Percentiles rank a stretch among this genome's conserved stretches.
These are phyloP conservation scores for Hydrocynus forskahlii DNA, from an alignment of 2,797 vertebrate species.

Conservation along the genomic window DNA sequence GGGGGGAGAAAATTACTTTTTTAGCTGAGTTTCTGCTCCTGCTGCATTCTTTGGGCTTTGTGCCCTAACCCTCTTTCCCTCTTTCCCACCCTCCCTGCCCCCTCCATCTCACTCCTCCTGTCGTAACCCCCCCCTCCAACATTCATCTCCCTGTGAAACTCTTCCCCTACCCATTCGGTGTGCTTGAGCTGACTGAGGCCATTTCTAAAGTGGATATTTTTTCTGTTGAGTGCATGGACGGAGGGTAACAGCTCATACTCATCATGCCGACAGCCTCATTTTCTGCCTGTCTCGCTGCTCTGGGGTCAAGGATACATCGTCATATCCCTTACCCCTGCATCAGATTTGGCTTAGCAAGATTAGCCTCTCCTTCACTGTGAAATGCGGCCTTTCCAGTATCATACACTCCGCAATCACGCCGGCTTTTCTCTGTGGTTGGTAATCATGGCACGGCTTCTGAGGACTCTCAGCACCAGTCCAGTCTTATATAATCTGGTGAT, in stretches of 20 bases:
- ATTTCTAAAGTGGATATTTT: constrained; percentile 49
- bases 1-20: not conserved
- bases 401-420: constrained; percentile 30
- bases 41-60: not conserved
- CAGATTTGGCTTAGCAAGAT: constrained; percentile 40
- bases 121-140: constrained; percentile 9
- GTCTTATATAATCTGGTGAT: too few species aligned
- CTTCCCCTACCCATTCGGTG: constrained; percentile 13
- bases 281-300: constrained; percentile 45
- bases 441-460: not conserved
- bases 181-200: constrained; percentile 47
- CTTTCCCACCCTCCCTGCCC: not conserved
- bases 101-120: not conserved
- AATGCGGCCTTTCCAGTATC: constrained; percentile 26
- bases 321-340: constrained; percentile 44
- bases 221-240: constrained; percentile 43
- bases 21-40: not conserved
- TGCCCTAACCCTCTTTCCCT: constrained; percentile 2
- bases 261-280: constrained; percentile 54
- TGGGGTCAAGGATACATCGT: constrained; percentile 57
- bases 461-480: not conserved
- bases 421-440: constrained; percentile 1
- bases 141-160: constrained; percentile 21
- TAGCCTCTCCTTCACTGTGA: constrained; percentile 34
- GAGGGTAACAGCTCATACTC: constrained; percentile 51